Evolutionary conservation across 2,113 vertebrate species (phyloP).

Genomic region (Cryptoleucopteryx plumbea): DNA sequence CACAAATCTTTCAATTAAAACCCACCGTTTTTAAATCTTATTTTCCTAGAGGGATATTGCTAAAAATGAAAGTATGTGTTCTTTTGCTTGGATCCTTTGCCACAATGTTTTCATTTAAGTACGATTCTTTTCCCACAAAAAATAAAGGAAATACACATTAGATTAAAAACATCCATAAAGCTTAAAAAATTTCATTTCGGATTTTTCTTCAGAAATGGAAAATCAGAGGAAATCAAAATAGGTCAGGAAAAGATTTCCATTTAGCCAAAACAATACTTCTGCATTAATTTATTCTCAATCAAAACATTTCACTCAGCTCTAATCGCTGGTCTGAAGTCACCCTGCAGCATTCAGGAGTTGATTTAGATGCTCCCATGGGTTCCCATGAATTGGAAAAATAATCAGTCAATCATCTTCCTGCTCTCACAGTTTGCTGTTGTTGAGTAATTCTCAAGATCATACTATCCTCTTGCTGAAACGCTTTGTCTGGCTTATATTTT

Average conservation of each 20-base stretch:
- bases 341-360: slow-evolving; percentile 17
- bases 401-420: slow-evolving; percentile 48
- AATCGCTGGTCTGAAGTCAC: slow-evolving; percentile 37
- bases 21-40: neutral
- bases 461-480: neutral
- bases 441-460: slow-evolving; percentile 1
- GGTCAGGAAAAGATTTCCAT: slow-evolving; percentile 10
- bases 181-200: neutral
- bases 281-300: slow-evolving; percentile 42
- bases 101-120: neutral
- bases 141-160: neutral
- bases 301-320: slow-evolving; percentile 18
- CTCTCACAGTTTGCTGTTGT: neutral
- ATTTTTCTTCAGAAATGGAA: neutral
- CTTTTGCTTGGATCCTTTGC: neutral
- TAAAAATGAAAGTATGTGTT: neutral
- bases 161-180: neutral
- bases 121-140: neutral
- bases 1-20: neutral
- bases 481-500: neutral
- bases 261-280: slow-evolving; percentile 24
- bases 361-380: slow-evolving; percentile 41
- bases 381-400: slow-evolving; percentile 6
- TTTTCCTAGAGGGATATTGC: neutral
- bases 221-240: slow-evolving; percentile 27